Conservation (phyloP, 2,113 vertebrate genomes). For the Protomyctophum bolini region DNA sequence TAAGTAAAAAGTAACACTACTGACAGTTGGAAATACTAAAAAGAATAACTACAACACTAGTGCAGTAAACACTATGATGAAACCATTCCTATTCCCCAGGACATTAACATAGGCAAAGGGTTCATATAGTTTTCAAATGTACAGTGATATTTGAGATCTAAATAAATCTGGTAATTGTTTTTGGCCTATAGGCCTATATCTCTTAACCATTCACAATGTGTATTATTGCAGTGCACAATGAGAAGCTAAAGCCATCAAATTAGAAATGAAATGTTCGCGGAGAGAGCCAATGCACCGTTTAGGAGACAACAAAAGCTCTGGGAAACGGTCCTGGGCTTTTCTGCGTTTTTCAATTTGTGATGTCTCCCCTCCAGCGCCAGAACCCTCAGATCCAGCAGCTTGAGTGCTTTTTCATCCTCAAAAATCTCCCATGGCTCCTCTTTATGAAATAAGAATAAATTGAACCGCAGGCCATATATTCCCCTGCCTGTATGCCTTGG, state of each 20-base stretch:
- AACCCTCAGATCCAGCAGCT: constrained; percentile 33
- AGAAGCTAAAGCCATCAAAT: neutral
- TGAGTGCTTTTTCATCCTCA: constrained; percentile 37
- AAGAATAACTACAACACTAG: too few relatives aligned
- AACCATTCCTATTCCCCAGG: neutral
- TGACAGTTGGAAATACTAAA: constrained; percentile 1
- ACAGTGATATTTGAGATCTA: too few relatives aligned
- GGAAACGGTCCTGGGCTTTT: constrained; percentile 12
- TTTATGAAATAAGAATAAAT: constrained; percentile 62
- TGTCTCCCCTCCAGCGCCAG: constrained; percentile 20
- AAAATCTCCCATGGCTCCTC: constrained; percentile 21
- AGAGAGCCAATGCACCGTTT: neutral
- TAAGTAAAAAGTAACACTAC: constrained; percentile 21
- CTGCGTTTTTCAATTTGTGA: constrained; percentile 38
- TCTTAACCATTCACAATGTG: neutral
- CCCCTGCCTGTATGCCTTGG: constrained; percentile 28
- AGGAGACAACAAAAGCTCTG: constrained; percentile 18
- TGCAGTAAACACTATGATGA: too few relatives aligned
- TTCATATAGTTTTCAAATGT: too few relatives aligned
- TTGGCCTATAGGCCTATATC: neutral
- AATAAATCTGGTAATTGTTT: neutral
- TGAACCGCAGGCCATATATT: constrained; percentile 47
- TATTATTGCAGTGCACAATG: constrained; percentile 14
- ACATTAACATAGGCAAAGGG: too few relatives aligned
- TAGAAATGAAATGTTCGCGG: neutral